Evolutionary conservation across 2,797 vertebrate genomes (phyloP), one percentile per base, ranked within the genome.

Genomic region (Cuculus canorus): DNA sequence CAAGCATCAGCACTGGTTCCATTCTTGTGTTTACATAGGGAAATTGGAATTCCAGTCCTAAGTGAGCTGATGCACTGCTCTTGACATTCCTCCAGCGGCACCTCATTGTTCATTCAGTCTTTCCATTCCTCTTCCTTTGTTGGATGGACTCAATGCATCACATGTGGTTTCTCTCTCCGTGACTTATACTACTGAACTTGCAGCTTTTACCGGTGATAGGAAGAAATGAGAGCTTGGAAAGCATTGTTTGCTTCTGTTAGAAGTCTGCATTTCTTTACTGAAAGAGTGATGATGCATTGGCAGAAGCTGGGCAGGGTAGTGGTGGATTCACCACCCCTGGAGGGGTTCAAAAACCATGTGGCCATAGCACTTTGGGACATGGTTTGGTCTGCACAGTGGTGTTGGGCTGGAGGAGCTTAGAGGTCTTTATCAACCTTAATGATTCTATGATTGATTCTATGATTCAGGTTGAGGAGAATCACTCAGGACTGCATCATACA

Each of bases 111-210:
- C 5, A 2, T 17, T 91, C 72, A 63, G 23, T 17, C 53, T 84
- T 86, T 72, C 78, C 75, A 7, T 12, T 52, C 24, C 50, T 73
- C 56, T 30, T 53, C 35, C 27, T 48, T 76, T 39, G 30, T 33
- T n/a, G 66, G 43, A n/a, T 5, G 4, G 5, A 18, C 35, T 68
- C 14, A 1, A 13, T 54, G 37, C 56, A 30, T 30, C 47, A 32
- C 2, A 8, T 35, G 64, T 1, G 0, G 27, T 25, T 48, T 41
- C 28, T n/a, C 23, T 43, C 37, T 14, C 3, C 0, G 0, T 76
- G 48, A 23, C 30, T 25, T 22, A 3, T 12, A 4, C 32, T 1
- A 3, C 48, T n/a, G 41, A 52, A 10, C 82, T 3, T 2, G 60
- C 0, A 7, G 61, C 15, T 72, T 87, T 72, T 72, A 10, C 3